Evolutionary conservation across 1,140 invertebrate species (phyloP), one percentile per base, ranked within the genome.

Genomic region (Bombus confusus): DNA sequence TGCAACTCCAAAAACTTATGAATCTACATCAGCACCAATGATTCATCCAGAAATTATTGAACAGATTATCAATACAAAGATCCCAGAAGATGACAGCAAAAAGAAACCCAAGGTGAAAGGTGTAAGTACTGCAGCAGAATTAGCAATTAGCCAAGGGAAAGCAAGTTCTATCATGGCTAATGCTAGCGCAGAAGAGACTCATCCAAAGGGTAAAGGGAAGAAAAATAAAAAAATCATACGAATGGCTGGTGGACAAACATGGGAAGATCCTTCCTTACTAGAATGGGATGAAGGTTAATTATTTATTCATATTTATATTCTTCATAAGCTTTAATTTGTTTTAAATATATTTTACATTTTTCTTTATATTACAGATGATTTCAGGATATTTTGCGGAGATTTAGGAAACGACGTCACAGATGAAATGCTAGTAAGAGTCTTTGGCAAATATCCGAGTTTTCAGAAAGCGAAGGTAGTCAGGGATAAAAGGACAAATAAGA

Each of bases 361-460:
- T 47, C 86, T 86, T 92, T 83, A 92, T 88, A 92, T 93, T 72
- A 12, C 82, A 97, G 98, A 99, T 96, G 99, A 99, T 96, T 99
- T 99, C 94, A 96, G 99, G 87, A 98, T 99, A 94, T 99, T 99
- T 95, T 99, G 99, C 94, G 99, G 99, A 59, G 99, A 99, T 96
- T 96, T 99, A 12, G 99, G 99, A 6, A 99, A 99, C 95, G 99
- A 99, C 95, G 99, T 99, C 2, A 99, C 99, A 0, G 99, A 99
- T 93, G 99, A 99, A 94, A 96, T 99, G 73, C 95, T 99, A 18
- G 97, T 97, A 1, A 93, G 99, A 91, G 99, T 99, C 2, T 99
- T 99, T 92, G 98, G 98, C 91, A 99, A 99, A 94, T 99, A 98
- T 95, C 97, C 97, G 0, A 99, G 99, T 66, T 99, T 99, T 95